Evolutionary conservation across 2,113 vertebrate species (phyloP), one percentile per base, ranked within the genome.

Genomic region (Phycodurus eques): DNA sequence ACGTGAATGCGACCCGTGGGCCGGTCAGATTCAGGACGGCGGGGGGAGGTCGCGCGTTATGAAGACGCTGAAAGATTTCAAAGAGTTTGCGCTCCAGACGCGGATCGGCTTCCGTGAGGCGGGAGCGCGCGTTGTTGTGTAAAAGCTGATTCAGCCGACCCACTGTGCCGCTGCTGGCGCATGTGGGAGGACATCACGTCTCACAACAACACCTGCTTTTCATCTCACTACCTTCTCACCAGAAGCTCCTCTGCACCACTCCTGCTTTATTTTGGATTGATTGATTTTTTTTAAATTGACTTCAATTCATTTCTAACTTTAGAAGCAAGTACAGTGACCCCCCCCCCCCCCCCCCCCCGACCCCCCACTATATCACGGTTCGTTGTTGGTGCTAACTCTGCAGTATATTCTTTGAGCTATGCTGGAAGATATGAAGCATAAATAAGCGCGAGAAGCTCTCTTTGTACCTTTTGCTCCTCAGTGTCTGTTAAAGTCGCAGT

Each of bases 121-220:
- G 8, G 53, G 47, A 74, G 76, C 80, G 80, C 74, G 12, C 59
- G 31, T 17, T 79, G 76, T 84, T 84, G 81, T 77, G 70, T 78
- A 43, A 81, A 86, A 83, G 76, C 76, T 85, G 82, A 88, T 78
- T 87, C 82, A 87, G 65, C 63, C 82, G 49, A 17, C 76, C 81
- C 74, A 86, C 83, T 64, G 13, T 2, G 57, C 39, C 20, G 76
- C 57, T 76, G 78, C 67, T 44, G 71, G 79, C 81, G 74, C 44
- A 39, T 27, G 76, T 80, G 83, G 82, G 80, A 63, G 75, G 43
- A 54, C 35, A 47, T 68, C 19, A n/a, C 57, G 19, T 31, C 51
- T 60, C 43, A 65, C 49, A 61, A 73, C 69, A 71, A 63, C 72
- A 61, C 20, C 67, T 64, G 39, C 73, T 60, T 49, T 39, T 57